Conservation (phyloP, 2,797 vertebrate species). For the Enteromius mattozi region DNA sequence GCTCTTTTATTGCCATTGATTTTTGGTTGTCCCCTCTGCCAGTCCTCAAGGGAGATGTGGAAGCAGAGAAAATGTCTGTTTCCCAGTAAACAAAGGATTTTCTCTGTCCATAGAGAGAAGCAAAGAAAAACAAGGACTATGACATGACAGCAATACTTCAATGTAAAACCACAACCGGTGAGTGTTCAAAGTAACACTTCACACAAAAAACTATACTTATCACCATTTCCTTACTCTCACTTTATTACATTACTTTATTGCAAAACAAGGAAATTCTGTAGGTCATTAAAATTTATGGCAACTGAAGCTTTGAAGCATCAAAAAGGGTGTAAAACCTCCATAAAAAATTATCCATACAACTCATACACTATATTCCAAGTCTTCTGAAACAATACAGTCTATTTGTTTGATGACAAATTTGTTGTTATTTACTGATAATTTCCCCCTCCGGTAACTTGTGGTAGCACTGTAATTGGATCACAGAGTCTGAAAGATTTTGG, state of each 20-base stretch:
- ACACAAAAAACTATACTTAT: not conserved
- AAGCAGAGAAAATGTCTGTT: slow-evolving; percentile 54
- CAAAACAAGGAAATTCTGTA: not conserved
- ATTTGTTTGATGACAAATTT: not conserved
- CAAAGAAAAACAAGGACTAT: not conserved
- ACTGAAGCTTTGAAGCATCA: not conserved
- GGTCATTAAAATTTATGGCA: not conserved
- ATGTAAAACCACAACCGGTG: not conserved
- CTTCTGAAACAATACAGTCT: not conserved
- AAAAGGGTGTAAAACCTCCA: not conserved
- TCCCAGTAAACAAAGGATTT: slow-evolving; percentile 46
- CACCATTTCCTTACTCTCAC: not conserved
- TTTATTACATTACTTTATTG: not conserved
- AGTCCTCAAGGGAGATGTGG: slow-evolving; percentile 52
- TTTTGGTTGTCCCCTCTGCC: slow-evolving; percentile 50
- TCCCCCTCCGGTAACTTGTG: not conserved
- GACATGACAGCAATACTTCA: not conserved
- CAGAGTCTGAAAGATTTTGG: not conserved
- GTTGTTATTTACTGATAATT: not conserved
- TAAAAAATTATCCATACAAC: not conserved
- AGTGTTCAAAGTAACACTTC: not conserved
- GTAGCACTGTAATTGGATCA: not conserved
- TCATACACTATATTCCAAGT: not conserved
- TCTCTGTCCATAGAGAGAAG: slow-evolving; percentile 24
- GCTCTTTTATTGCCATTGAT: slow-evolving; percentile 68